Percentiles rank a stretch among this genome's conserved stretches.
These are phyloP conservation scores for Heliconius ethilla DNA, from an alignment of 2,888 invertebrate genomes.

Conservation along the genomic window DNA sequence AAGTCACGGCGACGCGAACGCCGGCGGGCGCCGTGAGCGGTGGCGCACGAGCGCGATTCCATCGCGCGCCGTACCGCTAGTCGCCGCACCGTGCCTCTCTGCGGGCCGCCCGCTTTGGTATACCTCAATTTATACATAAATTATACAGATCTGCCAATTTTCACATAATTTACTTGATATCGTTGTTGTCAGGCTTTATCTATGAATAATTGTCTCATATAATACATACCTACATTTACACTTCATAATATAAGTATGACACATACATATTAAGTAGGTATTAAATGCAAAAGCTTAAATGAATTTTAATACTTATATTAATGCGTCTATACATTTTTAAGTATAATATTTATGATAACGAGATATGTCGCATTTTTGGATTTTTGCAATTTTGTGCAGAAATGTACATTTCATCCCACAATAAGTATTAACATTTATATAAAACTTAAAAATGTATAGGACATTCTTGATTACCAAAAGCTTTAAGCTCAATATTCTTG, in stretches of 20 bases:
- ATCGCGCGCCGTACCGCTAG: constrained; percentile 71
- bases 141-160: constrained; percentile 38
- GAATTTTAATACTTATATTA: neutral
- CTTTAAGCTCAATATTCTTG: neutral
- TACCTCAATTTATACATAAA: constrained; percentile 45
- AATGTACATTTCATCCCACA: no score
- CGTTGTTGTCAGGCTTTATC: neutral
- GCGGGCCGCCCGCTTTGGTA: constrained; percentile 36
- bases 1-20: constrained; percentile 80
- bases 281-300: neutral
- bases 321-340: neutral
- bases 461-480: neutral
- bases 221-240: neutral
- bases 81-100: constrained; percentile 59
- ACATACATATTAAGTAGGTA: no score
- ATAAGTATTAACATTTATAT: no score
- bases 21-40: constrained; percentile 80
- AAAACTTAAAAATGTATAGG: no score
- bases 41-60: constrained; percentile 79
- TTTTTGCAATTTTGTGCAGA: neutral
- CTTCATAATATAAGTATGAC: neutral
- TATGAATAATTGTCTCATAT: neutral
- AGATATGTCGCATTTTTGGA: neutral
- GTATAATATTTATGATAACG: neutral
- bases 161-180: constrained; percentile 30